Conservation (phyloP, 2,888 invertebrate genomes). For the Harmothoe impar region DNA sequence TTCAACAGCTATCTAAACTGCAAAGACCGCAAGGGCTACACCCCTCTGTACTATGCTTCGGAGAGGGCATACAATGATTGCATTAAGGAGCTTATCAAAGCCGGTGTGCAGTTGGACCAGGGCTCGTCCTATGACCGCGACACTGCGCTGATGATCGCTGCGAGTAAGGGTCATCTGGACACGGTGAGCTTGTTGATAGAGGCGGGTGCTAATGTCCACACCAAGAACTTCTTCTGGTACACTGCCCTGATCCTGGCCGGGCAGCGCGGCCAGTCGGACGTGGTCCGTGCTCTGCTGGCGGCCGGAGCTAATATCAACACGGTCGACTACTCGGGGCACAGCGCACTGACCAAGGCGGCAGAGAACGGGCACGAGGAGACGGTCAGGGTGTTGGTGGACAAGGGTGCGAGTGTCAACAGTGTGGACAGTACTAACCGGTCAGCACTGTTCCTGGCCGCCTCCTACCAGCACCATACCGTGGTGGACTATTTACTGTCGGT, state of each 20-base stretch:
- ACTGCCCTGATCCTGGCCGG: conserved; percentile 60
- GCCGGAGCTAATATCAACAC: conserved; percentile 55
- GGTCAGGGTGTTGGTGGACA: conserved; percentile 48
- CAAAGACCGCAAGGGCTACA: conserved; percentile 62
- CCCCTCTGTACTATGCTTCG: conserved; percentile 58
- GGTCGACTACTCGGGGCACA: conserved; percentile 59
- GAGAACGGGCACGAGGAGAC: conserved; percentile 60
- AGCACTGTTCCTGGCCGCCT: conserved; percentile 50
- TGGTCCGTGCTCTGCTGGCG: conserved; percentile 3
- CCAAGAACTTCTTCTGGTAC: conserved; percentile 64
- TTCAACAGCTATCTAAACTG: conserved; percentile 21
- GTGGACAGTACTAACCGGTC: conserved; percentile 57
- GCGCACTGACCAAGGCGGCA: conserved; percentile 54
- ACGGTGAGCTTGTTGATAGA: conserved; percentile 5
- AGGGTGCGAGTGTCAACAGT: conserved; percentile 49
- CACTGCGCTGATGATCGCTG: conserved; percentile 60
- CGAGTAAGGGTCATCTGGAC: conserved; percentile 59
- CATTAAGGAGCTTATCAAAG: conserved; percentile 43
- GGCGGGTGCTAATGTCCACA: conserved; percentile 58
- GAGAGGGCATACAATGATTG: conserved; percentile 47
- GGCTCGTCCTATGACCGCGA: conserved; percentile 56
- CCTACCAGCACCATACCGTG: conserved; percentile 53
- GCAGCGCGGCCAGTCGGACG: conserved; percentile 30
- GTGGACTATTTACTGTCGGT: conserved; percentile 50
- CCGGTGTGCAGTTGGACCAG: conserved; percentile 47